Evolutionary conservation across 1,140 invertebrate species (phyloP).

Genomic region (Daktulosphaira vitifoliae): DNA sequence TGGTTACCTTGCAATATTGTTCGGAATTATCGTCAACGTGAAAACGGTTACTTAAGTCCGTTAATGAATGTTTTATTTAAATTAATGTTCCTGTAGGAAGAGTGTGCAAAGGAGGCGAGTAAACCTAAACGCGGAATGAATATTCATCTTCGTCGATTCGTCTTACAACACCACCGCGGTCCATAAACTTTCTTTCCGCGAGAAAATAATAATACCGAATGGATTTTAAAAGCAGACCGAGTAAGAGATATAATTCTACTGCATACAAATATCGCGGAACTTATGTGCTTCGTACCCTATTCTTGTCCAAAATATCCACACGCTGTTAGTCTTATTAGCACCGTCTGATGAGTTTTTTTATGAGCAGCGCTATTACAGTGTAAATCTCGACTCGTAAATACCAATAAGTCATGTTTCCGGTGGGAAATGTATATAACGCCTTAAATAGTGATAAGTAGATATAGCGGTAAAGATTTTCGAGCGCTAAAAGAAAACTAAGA

Average conservation of each 20-base stretch:
- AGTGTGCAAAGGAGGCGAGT: not conserved
- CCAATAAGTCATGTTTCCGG: slow-evolving; percentile 22
- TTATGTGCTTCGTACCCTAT: not conserved
- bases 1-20: too few relatives aligned
- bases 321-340: slow-evolving; percentile 13
- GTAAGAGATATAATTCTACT: slow-evolving; percentile 23
- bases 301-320: not conserved
- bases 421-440: not conserved
- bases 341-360: slow-evolving; percentile 32
- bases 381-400: slow-evolving; percentile 20
- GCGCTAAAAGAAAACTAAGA: too few relatives aligned
- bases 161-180: slow-evolving; percentile 1
- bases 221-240: slow-evolving; percentile 30
- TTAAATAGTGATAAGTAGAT: too few relatives aligned
- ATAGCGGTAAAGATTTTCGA: too few relatives aligned
- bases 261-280: slow-evolving; percentile 30
- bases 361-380: not conserved
- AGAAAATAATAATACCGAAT: slow-evolving; percentile 32
- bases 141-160: slow-evolving; percentile 32
- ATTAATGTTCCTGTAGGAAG: slow-evolving; percentile 9
- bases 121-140: slow-evolving; percentile 26
- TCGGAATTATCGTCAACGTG: too few relatives aligned
- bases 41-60: slow-evolving; percentile 22
- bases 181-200: slow-evolving; percentile 22
- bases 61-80: slow-evolving; percentile 33